phyloP scores from a whole-genome alignment of 2,113 vertebrate genomes.

The Corythoichthys intestinalis region DNA sequence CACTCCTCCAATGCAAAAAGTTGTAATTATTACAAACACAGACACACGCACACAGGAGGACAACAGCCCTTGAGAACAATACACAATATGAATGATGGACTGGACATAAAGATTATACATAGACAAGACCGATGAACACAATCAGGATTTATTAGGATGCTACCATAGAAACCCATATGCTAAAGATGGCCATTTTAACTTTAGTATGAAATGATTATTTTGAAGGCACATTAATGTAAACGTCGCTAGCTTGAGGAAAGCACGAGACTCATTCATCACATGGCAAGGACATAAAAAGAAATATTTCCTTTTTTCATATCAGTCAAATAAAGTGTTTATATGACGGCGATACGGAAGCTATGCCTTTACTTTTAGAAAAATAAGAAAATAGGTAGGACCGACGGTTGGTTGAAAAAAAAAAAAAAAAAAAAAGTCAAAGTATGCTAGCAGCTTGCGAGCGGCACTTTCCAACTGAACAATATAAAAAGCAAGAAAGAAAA shows the following conservation, averaged over 20 bases:
- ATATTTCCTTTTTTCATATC: background rate
- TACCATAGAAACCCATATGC: background rate
- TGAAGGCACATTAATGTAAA: background rate
- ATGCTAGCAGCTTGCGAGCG: background rate
- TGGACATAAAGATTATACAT: too few relatives aligned
- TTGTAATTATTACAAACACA: background rate
- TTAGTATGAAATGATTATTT: background rate
- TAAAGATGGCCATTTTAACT: background rate
- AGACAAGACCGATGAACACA: background rate
- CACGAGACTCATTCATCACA: conserved; percentile 3
- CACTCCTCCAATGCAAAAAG: background rate
- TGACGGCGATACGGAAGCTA: too few relatives aligned
- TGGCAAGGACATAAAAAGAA: background rate
- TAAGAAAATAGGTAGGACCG: background rate
- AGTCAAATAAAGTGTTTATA: background rate
- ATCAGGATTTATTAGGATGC: background rate
- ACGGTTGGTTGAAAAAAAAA: background rate
- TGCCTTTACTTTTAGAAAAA: background rate
- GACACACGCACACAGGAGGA: background rate
- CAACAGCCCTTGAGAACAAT: background rate
- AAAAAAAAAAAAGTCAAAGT: background rate
- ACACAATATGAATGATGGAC: background rate
- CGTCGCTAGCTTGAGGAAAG: background rate
- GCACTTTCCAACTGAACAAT: background rate
- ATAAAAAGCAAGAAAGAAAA: background rate